Evolutionary conservation across 1,140 invertebrate species (phyloP).

Genomic region (Pseudomyrmex pallidus): DNA sequence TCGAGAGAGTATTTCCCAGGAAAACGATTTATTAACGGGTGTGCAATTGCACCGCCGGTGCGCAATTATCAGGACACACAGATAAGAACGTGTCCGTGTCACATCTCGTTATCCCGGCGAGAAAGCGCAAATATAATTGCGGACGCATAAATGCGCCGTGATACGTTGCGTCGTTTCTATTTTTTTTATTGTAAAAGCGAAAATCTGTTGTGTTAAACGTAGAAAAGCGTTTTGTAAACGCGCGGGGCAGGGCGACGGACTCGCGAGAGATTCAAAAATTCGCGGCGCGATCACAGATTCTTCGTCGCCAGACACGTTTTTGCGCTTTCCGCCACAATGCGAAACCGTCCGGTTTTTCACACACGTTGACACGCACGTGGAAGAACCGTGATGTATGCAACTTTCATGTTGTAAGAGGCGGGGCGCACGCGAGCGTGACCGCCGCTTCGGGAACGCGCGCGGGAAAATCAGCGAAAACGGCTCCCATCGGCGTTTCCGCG

Average conservation of each 20-base stretch:
- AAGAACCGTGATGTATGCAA: background rate
- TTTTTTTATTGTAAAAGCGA: background rate
- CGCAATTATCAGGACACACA: background rate
- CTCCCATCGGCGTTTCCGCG: background rate
- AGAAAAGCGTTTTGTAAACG: background rate
- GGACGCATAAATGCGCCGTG: background rate
- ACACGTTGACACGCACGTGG: background rate
- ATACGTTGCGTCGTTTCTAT: background rate
- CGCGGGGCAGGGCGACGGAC: background rate
- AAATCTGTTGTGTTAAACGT: background rate
- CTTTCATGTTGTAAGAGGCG: conserved; percentile 1
- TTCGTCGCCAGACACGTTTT: too few species aligned
- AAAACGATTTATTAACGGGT: too few species aligned
- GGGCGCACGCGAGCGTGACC: too few species aligned
- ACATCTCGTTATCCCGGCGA: background rate
- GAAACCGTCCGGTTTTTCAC: too few species aligned
- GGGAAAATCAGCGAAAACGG: background rate
- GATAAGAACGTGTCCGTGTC: background rate
- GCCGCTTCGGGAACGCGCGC: background rate
- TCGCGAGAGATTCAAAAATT: too few species aligned
- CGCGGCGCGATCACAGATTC: too few species aligned
- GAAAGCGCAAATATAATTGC: background rate
- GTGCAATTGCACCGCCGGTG: background rate
- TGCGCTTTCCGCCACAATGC: background rate
- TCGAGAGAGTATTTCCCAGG: too few species aligned